phyloP scores from a whole-genome alignment of 2,888 invertebrate genomes.

The Drosophila siamana region DNA sequence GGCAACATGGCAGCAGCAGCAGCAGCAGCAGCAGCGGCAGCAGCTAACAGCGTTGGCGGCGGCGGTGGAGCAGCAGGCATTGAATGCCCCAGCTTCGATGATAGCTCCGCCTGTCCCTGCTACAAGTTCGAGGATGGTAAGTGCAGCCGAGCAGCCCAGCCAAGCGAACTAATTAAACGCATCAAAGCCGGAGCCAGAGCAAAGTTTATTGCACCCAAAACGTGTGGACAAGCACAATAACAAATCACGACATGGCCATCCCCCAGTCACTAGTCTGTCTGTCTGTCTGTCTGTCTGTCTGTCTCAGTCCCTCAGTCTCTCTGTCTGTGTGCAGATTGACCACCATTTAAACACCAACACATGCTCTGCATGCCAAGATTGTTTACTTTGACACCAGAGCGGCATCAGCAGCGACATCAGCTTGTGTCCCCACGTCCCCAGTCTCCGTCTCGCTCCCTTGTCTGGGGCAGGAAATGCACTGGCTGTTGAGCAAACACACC shows the following conservation, averaged over 20 bases:
- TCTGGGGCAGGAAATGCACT: constrained; percentile 19
- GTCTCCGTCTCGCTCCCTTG: too few relatives aligned
- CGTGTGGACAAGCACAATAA: constrained; percentile 55
- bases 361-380: constrained; percentile 50
- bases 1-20: constrained; percentile 22
- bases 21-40: constrained; percentile 5
- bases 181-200: constrained; percentile 53
- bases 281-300: constrained; percentile 8
- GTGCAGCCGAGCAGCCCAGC: constrained; percentile 61
- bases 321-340: constrained; percentile 31
- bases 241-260: constrained; percentile 36
- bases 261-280: neutral
- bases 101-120: constrained; percentile 94
- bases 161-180: constrained; percentile 60
- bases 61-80: constrained; percentile 68
- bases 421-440: neutral
- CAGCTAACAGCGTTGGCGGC: constrained; percentile 5
- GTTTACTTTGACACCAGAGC: constrained; percentile 59
- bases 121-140: constrained; percentile 95
- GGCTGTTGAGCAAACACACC: constrained; percentile 12
- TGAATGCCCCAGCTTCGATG: constrained; percentile 91
- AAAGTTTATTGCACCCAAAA: constrained; percentile 65
- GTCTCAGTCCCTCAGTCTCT: constrained; percentile 1
- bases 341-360: constrained; percentile 54
- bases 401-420: constrained; percentile 11